These are phyloP conservation scores for Gracilinanus agilis DNA, from an alignment of 2,113 vertebrate species.

Conservation along the genomic window DNA sequence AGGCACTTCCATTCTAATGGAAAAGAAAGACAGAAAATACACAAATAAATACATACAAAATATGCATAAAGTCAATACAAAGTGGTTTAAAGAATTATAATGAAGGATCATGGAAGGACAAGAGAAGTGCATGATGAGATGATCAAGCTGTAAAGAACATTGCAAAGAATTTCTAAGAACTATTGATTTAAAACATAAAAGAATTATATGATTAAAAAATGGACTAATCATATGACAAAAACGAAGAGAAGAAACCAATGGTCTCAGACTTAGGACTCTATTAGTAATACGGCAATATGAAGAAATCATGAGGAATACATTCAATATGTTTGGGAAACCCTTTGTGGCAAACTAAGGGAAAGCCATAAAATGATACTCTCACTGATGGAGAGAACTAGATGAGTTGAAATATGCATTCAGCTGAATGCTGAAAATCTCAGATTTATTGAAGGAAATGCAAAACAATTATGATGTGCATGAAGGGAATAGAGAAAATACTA, in stretches of 20 bases:
- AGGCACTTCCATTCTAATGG: neutral
- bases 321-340: too few relatives aligned
- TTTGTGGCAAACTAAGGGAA: neutral
- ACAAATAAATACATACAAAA: neutral
- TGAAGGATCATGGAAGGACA: neutral
- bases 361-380: neutral
- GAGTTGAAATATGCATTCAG: neutral
- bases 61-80: neutral
- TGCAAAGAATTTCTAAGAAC: too few relatives aligned
- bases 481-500: too few relatives aligned
- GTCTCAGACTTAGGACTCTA: neutral
- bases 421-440: neutral
- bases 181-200: too few relatives aligned
- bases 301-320: neutral
- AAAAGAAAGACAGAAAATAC: neutral
- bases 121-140: too few relatives aligned
- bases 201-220: neutral
- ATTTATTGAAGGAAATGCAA: neutral
- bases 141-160: too few relatives aligned
- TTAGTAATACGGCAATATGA: neutral
- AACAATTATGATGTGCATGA: neutral
- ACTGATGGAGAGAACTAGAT: neutral
- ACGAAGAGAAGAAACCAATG: neutral
- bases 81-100: too few relatives aligned
- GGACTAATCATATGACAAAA: neutral